Evolutionary conservation across 2,797 vertebrate genomes (phyloP).

Genomic region (Pangasius macronema): DNA sequence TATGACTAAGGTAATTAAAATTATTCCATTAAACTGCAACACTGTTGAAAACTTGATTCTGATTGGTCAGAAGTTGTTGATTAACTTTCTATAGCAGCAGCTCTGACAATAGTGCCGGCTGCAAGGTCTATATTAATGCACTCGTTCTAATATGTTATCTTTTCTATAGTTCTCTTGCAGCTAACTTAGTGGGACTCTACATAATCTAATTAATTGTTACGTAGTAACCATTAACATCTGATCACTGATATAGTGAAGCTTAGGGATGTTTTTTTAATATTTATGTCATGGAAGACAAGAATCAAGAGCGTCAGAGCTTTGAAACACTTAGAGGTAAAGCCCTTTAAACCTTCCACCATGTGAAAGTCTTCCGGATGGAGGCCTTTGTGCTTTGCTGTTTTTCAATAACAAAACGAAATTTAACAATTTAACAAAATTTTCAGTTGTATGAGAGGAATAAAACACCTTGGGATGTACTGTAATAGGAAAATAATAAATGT

Average conservation of each 20-base stretch:
- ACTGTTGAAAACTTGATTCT: not conserved
- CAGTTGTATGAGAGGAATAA: not conserved
- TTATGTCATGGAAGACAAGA: not conserved
- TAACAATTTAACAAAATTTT: not conserved
- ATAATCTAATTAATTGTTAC: not conserved
- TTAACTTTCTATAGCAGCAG: not conserved
- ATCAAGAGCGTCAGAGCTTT: not conserved
- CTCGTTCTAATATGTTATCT: not conserved
- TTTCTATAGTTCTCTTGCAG: not conserved
- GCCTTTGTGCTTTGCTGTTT: not conserved
- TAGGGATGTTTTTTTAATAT: not conserved
- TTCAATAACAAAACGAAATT: not conserved
- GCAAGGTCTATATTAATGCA: not conserved
- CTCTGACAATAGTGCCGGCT: not conserved
- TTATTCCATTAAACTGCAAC: not conserved
- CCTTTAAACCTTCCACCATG: not conserved
- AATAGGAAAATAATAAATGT: not conserved
- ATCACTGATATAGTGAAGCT: not conserved
- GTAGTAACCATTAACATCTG: not conserved
- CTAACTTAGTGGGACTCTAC: not conserved
- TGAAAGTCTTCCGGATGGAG: not conserved
- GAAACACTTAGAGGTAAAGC: not conserved
- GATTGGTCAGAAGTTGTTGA: not conserved
- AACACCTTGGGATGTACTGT: not conserved
- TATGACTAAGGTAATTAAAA: slow-evolving; percentile 12